Evolutionary conservation across 1,140 invertebrate species (phyloP), one percentile per base, ranked within the genome.

Genomic region (Drosophila micromelanica): DNA sequence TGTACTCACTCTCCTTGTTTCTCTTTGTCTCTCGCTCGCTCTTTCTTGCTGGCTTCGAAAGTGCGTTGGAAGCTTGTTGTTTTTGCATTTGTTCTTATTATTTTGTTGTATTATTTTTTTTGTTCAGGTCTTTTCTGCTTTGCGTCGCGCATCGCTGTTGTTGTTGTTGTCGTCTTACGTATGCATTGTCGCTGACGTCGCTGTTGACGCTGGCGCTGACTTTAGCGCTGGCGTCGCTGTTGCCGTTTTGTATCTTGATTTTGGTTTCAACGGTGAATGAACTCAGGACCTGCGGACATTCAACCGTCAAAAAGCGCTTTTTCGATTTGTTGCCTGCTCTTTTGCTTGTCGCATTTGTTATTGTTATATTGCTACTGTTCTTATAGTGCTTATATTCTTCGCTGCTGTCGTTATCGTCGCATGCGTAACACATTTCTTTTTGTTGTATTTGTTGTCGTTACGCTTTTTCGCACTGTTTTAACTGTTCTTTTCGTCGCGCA

Each of bases 251-350:
- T 87, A 84, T 87, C 84, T 87, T 84, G 85, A 89, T 89, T 89
- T 89, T 89, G 84, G 84, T 87, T 87, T 87, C 84, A 89, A 84
- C 80, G 84, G 84, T 89, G 84, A 89, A 89, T 80, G 84, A 89
- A 89, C 84, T 89, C 85, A 89, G 84, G 84, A 89, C 80, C 76
- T 77, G 84, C 80, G 84, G 80, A 89, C 84, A 42, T 89, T 89
- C 84, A 89, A 86, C 84, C 82, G 80, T 81, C 84, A 80, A 87
- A 85, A 86, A 86, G 75, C 70, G 78, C 48, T 84, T 76, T 62
- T 51, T 46, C 59, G 35, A 55, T 64, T 64, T 59, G 56, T 17
- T 45, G 56, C 56, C 15, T 61, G 42, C 38, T 48, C 37, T 49
- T 59, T 54, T 43, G 17, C 48, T 76, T 46, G 38, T 42, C 46